Evolutionary conservation across 2,888 invertebrate genomes (phyloP).

Genomic region (Nephrotoma appendiculata): DNA sequence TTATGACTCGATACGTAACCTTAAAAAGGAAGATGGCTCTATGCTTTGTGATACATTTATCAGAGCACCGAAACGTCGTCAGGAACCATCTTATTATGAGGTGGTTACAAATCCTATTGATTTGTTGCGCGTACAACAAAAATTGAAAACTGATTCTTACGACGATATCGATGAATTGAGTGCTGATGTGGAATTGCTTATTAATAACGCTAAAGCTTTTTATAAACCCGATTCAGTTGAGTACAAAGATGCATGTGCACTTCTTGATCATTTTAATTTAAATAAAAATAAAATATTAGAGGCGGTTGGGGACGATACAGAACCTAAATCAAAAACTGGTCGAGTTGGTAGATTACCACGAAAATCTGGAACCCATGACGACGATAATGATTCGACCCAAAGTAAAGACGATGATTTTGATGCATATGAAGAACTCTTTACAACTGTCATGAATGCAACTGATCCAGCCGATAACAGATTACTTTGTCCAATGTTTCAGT

Average conservation of each 20-base stretch:
- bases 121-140: conserved; percentile 82
- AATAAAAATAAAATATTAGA: conserved; percentile 28
- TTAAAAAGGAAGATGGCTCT: conserved; percentile 84
- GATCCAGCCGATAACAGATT: conserved; percentile 63
- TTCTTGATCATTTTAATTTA: conserved; percentile 68
- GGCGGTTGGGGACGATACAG: conserved; percentile 21
- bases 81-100: conserved; percentile 82
- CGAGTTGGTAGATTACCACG: conserved; percentile 25
- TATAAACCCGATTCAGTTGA: conserved; percentile 78
- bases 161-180: conserved; percentile 84
- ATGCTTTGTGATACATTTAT: conserved; percentile 89
- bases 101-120: conserved; percentile 92
- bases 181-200: conserved; percentile 77
- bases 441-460: conserved; percentile 71
- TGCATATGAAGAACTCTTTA: conserved; percentile 79
- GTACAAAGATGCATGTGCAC: conserved; percentile 74
- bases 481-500: conserved; percentile 74
- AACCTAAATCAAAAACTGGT: conserved; percentile 20
- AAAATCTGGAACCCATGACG: conserved; percentile 33
- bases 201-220: conserved; percentile 90
- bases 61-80: conserved; percentile 83
- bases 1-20: conserved; percentile 79
- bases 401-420: conserved; percentile 59
- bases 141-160: conserved; percentile 93
- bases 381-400: conserved; percentile 52